phyloP scores from a whole-genome alignment of 64 coral and sea anemone species.

The Exaiptasia diaphana region DNA sequence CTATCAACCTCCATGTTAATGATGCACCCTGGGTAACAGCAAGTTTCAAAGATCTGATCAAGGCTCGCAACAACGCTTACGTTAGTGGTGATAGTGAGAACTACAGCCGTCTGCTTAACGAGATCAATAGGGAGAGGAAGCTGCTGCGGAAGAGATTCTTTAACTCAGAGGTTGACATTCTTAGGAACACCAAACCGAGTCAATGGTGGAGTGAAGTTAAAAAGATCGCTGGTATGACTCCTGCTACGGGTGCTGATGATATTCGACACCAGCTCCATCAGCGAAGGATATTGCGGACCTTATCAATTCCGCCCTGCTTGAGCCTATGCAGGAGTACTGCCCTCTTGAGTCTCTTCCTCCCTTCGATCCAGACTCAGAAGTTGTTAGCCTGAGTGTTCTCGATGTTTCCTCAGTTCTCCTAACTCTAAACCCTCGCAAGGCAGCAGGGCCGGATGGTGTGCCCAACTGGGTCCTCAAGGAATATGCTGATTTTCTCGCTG shows the following conservation, averaged over 20 bases:
- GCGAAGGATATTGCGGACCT: conserved; percentile 20
- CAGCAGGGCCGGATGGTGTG: conserved; percentile 17
- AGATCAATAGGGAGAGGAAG: conserved; percentile 6
- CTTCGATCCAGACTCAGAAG: background rate
- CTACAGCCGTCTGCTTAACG: background rate
- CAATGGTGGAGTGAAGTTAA: conserved; percentile 40
- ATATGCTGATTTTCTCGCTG: conserved; percentile 45
- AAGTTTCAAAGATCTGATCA: conserved; percentile 32
- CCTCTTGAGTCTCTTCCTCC: background rate
- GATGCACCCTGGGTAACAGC: conserved; percentile 21
- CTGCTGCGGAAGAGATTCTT: conserved; percentile 5
- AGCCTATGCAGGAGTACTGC: conserved; percentile 21
- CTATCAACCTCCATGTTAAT: background rate
- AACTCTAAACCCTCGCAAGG: conserved; percentile 43
- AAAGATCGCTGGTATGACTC: conserved; percentile 35
- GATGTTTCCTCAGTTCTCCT: conserved; percentile 3
- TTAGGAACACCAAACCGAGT: conserved; percentile 42
- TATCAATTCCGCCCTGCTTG: conserved; percentile 3
- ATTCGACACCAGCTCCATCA: conserved; percentile 33
- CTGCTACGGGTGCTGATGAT: background rate
- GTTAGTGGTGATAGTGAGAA: background rate
- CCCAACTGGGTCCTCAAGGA: conserved; percentile 41
- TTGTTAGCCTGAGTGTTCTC: background rate
- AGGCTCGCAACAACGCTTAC: conserved; percentile 10
- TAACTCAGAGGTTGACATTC: conserved; percentile 4